phyloP scores from a whole-genome alignment of 2,888 invertebrate species.

The Euzophera pinguis region DNA sequence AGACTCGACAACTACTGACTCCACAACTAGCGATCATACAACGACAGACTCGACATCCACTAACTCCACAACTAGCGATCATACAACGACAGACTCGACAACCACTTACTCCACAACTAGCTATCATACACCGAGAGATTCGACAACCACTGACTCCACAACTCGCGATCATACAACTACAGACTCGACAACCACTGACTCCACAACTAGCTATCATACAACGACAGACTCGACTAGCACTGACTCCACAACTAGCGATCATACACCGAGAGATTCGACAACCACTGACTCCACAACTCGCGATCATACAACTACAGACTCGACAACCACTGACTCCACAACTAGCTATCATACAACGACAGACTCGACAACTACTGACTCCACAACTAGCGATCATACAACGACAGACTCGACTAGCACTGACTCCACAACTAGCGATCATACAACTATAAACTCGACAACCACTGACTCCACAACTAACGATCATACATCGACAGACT shows the following conservation, averaged over 20 bases:
- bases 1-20: slow-evolving; percentile 10
- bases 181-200: slow-evolving; percentile 2
- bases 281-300: slow-evolving; percentile 3
- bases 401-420: neutral
- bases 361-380: neutral
- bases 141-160: slow-evolving; percentile 1
- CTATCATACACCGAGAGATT: slow-evolving; percentile 2
- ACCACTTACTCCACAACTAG: slow-evolving; percentile 6
- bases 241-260: slow-evolving; percentile 8
- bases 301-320: slow-evolving; percentile 4
- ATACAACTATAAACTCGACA: slow-evolving; percentile 3
- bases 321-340: neutral
- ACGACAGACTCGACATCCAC: slow-evolving; percentile 8
- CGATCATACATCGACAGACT: slow-evolving; percentile 7
- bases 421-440: slow-evolving; percentile 8
- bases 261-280: neutral
- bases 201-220: slow-evolving; percentile 6
- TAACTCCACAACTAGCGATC: slow-evolving; percentile 5
- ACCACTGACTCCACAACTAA: neutral
- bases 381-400: slow-evolving; percentile 9
- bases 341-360: slow-evolving; percentile 7
- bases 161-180: slow-evolving; percentile 7
- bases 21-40: slow-evolving; percentile 9
- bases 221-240: neutral
- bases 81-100: slow-evolving; percentile 6